Conservation (phyloP, 2,797 vertebrate species). For the Myotis vivesi region DNA sequence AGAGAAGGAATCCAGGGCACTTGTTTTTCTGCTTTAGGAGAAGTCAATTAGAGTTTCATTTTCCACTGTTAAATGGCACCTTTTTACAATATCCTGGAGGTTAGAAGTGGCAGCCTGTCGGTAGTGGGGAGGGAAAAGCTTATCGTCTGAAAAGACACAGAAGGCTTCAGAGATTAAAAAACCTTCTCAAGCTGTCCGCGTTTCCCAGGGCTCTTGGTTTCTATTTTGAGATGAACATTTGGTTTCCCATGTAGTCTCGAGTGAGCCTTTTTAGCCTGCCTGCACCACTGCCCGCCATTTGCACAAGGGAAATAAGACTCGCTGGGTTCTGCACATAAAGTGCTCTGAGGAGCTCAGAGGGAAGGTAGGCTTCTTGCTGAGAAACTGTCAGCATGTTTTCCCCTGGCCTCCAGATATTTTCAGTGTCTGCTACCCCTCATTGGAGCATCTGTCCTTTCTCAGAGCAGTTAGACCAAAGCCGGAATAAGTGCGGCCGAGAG, state of each 20-base stretch:
- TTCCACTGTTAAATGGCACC: constrained; percentile 67
- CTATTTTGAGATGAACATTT: constrained; percentile 59
- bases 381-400: constrained; percentile 29
- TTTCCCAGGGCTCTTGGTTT: constrained; percentile 32
- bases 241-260: constrained; percentile 25
- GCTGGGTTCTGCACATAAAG: background rate
- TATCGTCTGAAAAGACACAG: constrained; percentile 34
- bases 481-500: constrained; percentile 33
- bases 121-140: background rate
- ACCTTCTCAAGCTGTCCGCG: background rate
- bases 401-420: constrained; percentile 29
- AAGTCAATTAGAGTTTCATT: constrained; percentile 66
- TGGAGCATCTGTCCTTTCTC: constrained; percentile 54
- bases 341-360: background rate
- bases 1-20: constrained; percentile 1
- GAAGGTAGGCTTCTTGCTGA: background rate
- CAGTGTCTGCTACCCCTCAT: constrained; percentile 45
- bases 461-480: constrained; percentile 40
- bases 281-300: constrained; percentile 33
- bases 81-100: constrained; percentile 56
- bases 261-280: constrained; percentile 39
- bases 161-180: constrained; percentile 57
- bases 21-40: constrained; percentile 60
- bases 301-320: constrained; percentile 45
- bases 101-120: constrained; percentile 27